phyloP scores from a whole-genome alignment of 2,113 vertebrate species.

The Oceanodroma tethys region DNA sequence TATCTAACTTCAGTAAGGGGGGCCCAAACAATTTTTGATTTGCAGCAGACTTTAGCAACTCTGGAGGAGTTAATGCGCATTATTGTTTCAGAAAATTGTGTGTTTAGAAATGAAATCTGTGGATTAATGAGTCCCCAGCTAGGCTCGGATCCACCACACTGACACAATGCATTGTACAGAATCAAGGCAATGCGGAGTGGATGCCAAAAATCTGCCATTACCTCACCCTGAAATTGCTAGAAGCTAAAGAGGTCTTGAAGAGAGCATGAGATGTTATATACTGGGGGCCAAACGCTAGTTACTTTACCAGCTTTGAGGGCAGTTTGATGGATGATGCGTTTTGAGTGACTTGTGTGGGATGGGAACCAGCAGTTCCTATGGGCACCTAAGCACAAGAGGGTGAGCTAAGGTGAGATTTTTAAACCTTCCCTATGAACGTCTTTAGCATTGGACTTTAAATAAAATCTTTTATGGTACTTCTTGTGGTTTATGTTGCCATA shows the following conservation, averaged over 20 bases:
- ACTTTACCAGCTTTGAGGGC: background rate
- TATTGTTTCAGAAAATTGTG: slow-evolving; percentile 19
- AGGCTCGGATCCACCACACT: background rate
- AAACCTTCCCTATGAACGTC: background rate
- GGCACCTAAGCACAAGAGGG: background rate
- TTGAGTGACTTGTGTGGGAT: background rate
- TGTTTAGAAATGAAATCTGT: background rate
- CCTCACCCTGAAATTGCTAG: background rate
- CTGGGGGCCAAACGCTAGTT: background rate
- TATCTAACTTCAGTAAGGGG: background rate
- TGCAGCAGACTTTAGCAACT: slow-evolving; percentile 13
- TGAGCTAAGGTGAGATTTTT: background rate
- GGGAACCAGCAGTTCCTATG: background rate
- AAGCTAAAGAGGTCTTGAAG: background rate
- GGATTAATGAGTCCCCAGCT: slow-evolving; percentile 28
- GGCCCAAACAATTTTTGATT: background rate
- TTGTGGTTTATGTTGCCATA: background rate
- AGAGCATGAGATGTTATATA: background rate
- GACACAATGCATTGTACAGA: background rate
- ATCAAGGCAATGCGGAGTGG: background rate
- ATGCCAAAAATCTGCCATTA: slow-evolving; percentile 46
- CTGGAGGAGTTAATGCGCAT: background rate
- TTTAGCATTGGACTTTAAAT: background rate
- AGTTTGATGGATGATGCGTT: background rate
- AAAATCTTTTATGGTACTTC: background rate